Evolutionary conservation across 2,888 invertebrate genomes (phyloP), one percentile per base, ranked within the genome.

Genomic region (Eremobia ochroleuca): DNA sequence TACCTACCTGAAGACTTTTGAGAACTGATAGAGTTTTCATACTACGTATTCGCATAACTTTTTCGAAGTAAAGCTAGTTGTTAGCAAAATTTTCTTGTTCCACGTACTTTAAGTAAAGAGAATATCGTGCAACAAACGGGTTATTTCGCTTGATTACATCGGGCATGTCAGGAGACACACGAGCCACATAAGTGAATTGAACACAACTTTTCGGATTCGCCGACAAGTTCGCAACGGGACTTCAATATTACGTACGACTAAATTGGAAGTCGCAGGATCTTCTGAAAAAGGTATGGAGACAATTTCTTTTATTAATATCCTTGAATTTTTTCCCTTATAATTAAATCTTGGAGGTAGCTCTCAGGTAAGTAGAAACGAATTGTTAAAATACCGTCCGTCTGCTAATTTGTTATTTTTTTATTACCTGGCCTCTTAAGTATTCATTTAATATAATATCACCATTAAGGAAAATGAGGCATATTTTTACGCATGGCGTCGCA

Each of bases 121-220:
- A 82, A 68, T 61, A 76, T 66, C 68, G 67, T 66, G 28, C 62
- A 55, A 49, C 37, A 74, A 76, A 64, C 76, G n/a, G 65, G 62
- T 71, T 76, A 49, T 37, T 76, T 58, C 31, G 34, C 49, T 71
- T 67, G 43, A 58, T 28, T 52, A 66, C 43, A 59, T 69, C 46
- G n/a, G 46, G 71, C 59, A 65, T 64, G 55, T 40, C n/a, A 68
- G 46, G 31, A 21, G 21, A 46, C 49, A 71, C 8, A 68, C 75
- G 46, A 77, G 18, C 77, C 37, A 77, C 61, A 68, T 28, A 69
- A 77, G 81, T 82, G 82, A 79, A 81, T 83, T 77, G 71, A 88
- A 84, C 75, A 74, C 79, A 90, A 91, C 84, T 90, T 92, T 90
- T 87, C 76, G 90, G 88, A 90, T 90, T 89, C 87, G 61, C 84